These are phyloP conservation scores for Rhabdomys dilectus DNA, from an alignment of 2,113 vertebrate species.

Conservation along the genomic window DNA sequence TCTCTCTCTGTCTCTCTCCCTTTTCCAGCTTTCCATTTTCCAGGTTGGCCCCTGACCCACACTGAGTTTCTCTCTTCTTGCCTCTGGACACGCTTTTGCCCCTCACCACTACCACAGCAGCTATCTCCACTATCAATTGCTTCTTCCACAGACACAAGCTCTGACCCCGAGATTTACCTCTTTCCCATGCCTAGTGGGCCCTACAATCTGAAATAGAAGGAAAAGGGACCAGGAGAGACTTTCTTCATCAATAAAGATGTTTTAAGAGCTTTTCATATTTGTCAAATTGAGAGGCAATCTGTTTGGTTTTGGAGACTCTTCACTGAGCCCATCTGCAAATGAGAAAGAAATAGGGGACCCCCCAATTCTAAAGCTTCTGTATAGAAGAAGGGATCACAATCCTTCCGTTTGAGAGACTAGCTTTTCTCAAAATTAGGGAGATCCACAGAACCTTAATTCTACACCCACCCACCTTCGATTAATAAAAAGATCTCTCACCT, in stretches of 20 bases:
- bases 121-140: neutral
- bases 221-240: neutral
- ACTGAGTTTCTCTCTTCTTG: neutral
- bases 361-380: neutral
- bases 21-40: neutral
- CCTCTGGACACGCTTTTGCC: neutral
- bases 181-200: neutral
- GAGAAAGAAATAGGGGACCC: conserved; percentile 42
- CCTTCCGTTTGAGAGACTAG: neutral
- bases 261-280: conserved; percentile 4
- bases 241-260: neutral
- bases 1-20: neutral
- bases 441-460: conserved; percentile 42
- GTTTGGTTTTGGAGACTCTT: conserved; percentile 34
- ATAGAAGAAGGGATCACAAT: neutral
- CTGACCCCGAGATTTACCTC: neutral
- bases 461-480: conserved; percentile 75
- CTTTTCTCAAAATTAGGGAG: neutral
- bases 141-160: neutral
- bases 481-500: conserved; percentile 78
- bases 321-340: neutral
- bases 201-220: neutral
- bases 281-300: conserved; percentile 20
- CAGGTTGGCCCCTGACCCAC: neutral
- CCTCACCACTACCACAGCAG: neutral